Evolutionary conservation across 2,113 vertebrate genomes (phyloP), one percentile per base, ranked within the genome.

Genomic region (Odobenus rosmarus): DNA sequence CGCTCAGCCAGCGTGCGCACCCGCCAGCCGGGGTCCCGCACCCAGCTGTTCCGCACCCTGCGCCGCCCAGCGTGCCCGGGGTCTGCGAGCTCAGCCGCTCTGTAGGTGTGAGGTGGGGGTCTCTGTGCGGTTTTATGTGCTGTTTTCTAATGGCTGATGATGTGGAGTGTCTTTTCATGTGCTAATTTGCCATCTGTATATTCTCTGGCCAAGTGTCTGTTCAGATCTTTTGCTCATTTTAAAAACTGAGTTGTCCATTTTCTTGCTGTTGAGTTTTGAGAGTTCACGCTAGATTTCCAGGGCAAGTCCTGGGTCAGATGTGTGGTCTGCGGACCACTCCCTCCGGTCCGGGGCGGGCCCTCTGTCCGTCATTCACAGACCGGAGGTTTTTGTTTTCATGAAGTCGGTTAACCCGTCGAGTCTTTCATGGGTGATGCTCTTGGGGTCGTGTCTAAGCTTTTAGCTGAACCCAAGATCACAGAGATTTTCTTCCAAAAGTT

Each of bases 41-140:
- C 69, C 64, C 31, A 18, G 55, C 18, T 21, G 55, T 5, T 57
- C 55, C 14, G 14, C 51, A 53, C 51, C 55, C 55, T 57, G 15
- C 19, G 5, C 61, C 13, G 26, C 33, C 6, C 2, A 1, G 28
- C 0, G 3, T 9, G 12, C 62, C 1, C 0, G 0, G 18, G 24
- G 6, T 4, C 16, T 26, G 11, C 2, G 0, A 0, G 23, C 2
- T 61, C 3, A 7, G 23, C 80, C 1, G 0, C 4, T 19, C n/a
- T 1, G 2, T 11, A 4, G 0, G 2, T 5, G 23, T 3, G 80
- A 12, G 7, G 33, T 1, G 19, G 4, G 4, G 0, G 0, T 4
- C n/a, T 14, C 36, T 0, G 0, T 3, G 5, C 0, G 42, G 31
- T n/a, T 55, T 24, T 23, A 4, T 3, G 8, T n/a, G 57, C 24